A percentile compares a stretch with the other conserved stretches of the same genome.
These are phyloP conservation scores for Netelia melanura DNA, from an alignment of 2,888 invertebrate species.

Conservation along the genomic window DNA sequence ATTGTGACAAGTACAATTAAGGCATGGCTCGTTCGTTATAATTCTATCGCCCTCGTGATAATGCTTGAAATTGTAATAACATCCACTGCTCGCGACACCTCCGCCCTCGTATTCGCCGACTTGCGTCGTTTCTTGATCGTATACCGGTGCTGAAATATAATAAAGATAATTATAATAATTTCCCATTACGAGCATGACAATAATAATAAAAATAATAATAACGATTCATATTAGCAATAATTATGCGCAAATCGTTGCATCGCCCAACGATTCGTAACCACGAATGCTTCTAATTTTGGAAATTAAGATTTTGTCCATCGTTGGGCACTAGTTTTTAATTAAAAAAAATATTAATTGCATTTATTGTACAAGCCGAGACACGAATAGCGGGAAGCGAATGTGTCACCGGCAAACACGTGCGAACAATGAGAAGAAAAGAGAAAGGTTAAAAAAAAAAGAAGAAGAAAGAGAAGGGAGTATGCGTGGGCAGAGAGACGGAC, in stretches of 20 bases:
- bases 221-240: neutral
- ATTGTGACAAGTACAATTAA: constrained; percentile 98
- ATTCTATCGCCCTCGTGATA: constrained; percentile 97
- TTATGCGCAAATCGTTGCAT: too few species aligned
- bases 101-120: constrained; percentile 83
- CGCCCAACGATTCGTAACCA: too few species aligned
- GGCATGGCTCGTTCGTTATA: constrained; percentile 97
- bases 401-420: neutral
- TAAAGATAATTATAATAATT: constrained; percentile 47
- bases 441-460: constrained; percentile 1
- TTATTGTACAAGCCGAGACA: too few species aligned
- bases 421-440: constrained; percentile 7
- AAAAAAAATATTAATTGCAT: too few species aligned
- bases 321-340: too few species aligned
- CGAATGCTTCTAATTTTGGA: too few species aligned
- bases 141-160: constrained; percentile 83
- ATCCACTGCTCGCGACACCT: constrained; percentile 90
- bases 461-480: neutral
- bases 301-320: too few species aligned
- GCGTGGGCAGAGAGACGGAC: constrained; percentile 42
- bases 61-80: constrained; percentile 97
- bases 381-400: constrained; percentile 5
- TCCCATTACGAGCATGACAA: neutral
- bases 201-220: neutral
- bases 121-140: constrained; percentile 83